Evolutionary conservation across 2,888 invertebrate genomes (phyloP).

Genomic region (Tiliacea citrago): DNA sequence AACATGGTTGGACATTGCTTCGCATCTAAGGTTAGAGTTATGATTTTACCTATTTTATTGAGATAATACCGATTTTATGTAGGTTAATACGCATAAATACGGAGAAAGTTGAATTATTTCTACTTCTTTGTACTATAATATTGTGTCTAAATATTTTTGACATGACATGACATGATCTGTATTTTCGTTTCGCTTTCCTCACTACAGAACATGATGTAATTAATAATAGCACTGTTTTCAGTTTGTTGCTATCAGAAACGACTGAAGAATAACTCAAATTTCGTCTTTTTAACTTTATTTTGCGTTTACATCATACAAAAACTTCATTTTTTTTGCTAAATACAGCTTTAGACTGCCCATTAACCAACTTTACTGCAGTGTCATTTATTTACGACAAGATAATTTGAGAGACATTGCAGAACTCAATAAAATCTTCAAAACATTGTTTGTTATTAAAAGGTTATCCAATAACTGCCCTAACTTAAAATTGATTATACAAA

Average conservation of each 20-base stretch:
- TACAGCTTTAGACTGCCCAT: not conserved
- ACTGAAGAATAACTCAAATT: no score
- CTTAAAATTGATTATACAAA: not conserved
- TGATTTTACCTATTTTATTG: constrained; percentile 29
- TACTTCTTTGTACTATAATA: not conserved
- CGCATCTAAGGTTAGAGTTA: constrained; percentile 71
- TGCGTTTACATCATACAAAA: not conserved
- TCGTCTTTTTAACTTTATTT: not conserved
- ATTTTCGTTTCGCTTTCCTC: not conserved
- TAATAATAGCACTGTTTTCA: not conserved
- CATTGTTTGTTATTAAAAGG: not conserved
- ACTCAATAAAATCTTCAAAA: not conserved
- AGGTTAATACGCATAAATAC: constrained; percentile 21
- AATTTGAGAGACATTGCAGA: not conserved
- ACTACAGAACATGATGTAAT: not conserved
- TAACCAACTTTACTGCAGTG: not conserved
- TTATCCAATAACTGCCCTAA: not conserved
- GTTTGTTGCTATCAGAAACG: not conserved
- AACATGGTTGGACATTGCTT: constrained; percentile 77
- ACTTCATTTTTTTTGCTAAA: not conserved
- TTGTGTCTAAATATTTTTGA: not conserved
- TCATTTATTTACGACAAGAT: not conserved
- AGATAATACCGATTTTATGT: not conserved
- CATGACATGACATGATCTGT: not conserved
- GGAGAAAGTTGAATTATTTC: not conserved